Evolutionary conservation across 1,140 invertebrate species (phyloP), one percentile per base, ranked within the genome.

Genomic region (Cataglyphis hispanica): DNA sequence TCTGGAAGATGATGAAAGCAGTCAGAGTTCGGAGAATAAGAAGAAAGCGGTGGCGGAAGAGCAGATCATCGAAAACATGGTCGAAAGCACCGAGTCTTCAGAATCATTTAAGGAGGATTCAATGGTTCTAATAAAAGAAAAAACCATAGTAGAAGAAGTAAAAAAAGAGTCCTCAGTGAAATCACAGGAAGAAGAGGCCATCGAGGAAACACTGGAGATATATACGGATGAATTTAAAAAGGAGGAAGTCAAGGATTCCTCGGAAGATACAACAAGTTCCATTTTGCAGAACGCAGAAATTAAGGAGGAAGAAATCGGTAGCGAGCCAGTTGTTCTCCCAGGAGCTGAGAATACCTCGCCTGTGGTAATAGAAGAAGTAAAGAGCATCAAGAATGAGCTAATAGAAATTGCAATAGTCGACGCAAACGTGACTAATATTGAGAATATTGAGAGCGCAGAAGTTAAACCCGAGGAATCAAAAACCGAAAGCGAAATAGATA

Each of bases 1-100:
- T 56, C 86, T 93, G 31, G 92, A 93, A 64, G 92, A 92, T 10
- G 91, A 92, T 4, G 91, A 92, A 40, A 91, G 91, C 67, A 86
- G 37, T 8, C 88, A 87, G 19, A 90, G 80, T 50, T 72, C 31
- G n/a, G 88, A 86, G 53, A 86, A 81, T 43, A 91, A 92, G n/a
- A 91, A 91, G 37, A 91, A 92, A 67, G 84, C 90, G 31, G 53
- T 69, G 50, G 75, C 77, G 6, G 90, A 90, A 43, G 80, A 87
- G 22, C 89, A 86, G 6, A 60, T 88, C 0, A 81, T 85, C 27
- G 88, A 91, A n/a, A 90, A 88, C 70, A 74, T 84, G 13, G 46
- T 87, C 19, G 89, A 92, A 34, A 87, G 80, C 43, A 85, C 78
- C 1, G 91, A 91, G 46, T 89, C 85, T 6, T 83, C 83, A 25